Conservation (phyloP, 2,797 vertebrate genomes). For the Serranus cabrilla region DNA sequence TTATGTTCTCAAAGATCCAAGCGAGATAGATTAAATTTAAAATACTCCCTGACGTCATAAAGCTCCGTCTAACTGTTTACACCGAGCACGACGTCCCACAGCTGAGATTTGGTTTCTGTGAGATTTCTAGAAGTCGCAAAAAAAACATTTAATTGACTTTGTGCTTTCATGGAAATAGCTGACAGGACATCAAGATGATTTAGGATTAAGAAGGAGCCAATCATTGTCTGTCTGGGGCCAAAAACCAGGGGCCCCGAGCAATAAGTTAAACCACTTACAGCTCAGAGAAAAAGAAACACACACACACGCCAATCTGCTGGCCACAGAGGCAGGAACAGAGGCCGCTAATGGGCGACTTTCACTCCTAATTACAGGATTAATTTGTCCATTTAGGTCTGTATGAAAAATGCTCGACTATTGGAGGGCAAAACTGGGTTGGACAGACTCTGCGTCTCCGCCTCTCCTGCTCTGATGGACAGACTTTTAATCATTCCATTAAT, state of each 20-base stretch:
- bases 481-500: constrained; percentile 48
- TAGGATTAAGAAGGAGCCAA: constrained; percentile 17
- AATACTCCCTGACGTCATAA: constrained; percentile 16
- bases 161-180: constrained; percentile 3
- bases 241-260: constrained; percentile 28
- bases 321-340: constrained; percentile 59
- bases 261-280: constrained; percentile 47
- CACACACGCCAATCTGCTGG: constrained; percentile 42
- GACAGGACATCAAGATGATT: constrained; percentile 9
- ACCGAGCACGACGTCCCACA: neutral
- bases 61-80: constrained; percentile 8
- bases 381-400: constrained; percentile 69
- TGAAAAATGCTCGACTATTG: constrained; percentile 57
- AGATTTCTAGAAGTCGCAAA: neutral
- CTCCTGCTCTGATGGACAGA: constrained; percentile 2
- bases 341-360: constrained; percentile 79
- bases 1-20: constrained; percentile 36
- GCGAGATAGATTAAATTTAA: constrained; percentile 4
- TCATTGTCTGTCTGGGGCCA: constrained; percentile 18
- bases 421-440: constrained; percentile 53
- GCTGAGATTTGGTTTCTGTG: neutral
- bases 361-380: constrained; percentile 81
- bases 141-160: neutral
- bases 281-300: neutral
- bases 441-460: constrained; percentile 15